Evolutionary conservation across 2,797 vertebrate genomes (phyloP).

Genomic region (Tachyglossus aculeatus): DNA sequence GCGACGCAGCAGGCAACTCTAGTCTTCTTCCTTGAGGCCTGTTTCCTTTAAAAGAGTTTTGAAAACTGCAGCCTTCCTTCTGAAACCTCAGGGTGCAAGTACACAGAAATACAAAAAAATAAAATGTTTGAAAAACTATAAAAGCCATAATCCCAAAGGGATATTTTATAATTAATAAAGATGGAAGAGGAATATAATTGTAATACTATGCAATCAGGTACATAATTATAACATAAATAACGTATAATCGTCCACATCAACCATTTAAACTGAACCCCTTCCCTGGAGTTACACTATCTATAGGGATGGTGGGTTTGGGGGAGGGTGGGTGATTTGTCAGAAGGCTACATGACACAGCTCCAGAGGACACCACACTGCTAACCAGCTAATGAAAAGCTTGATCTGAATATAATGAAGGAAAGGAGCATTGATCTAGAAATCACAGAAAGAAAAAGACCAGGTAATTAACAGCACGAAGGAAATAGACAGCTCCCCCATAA

Average conservation of each 20-base stretch:
- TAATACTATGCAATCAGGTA: conserved; percentile 43
- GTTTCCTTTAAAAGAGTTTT: conserved; percentile 31
- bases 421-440: background rate
- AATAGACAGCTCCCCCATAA: background rate
- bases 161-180: conserved; percentile 61
- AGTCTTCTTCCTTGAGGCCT: conserved; percentile 11
- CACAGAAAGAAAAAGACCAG: background rate
- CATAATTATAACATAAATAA: conserved; percentile 67
- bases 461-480: background rate
- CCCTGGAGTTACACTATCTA: conserved; percentile 40
- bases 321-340: conserved; percentile 29
- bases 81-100: conserved; percentile 55
- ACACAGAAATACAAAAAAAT: conserved; percentile 63
- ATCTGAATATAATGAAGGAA: conserved; percentile 5
- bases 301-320: conserved; percentile 20
- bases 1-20: background rate
- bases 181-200: conserved; percentile 40
- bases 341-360: conserved; percentile 25
- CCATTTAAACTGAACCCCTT: conserved; percentile 42
- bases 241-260: conserved; percentile 62
- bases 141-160: conserved; percentile 45
- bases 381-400: background rate
- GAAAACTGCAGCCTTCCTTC: conserved; percentile 36
- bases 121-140: conserved; percentile 43
- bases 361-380: background rate